Conservation (phyloP, 2,888 invertebrate species). For the Nematopogon swammerdamellus region DNA sequence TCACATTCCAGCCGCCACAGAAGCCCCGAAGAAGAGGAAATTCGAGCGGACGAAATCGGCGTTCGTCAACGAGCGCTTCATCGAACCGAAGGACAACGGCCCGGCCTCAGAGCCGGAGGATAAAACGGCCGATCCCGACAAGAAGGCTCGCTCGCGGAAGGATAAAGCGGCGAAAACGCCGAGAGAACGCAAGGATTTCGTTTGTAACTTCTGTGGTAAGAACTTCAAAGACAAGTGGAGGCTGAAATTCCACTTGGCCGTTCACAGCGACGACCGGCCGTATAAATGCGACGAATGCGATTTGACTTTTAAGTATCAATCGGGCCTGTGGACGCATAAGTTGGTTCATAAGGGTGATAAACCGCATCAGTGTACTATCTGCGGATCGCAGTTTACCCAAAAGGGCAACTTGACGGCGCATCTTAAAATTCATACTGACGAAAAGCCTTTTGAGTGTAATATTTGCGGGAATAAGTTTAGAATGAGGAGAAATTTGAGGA, state of each 20-base stretch:
- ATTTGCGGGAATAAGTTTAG: not conserved
- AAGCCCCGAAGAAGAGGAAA: not conserved
- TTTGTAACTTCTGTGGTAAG: not conserved
- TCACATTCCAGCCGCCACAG: too few relatives aligned
- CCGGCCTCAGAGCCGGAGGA: too few relatives aligned
- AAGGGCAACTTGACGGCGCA: not conserved
- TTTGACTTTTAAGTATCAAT: not conserved
- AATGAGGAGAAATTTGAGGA: not conserved
- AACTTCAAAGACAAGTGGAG: not conserved
- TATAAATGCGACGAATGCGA: not conserved
- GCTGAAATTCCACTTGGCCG: not conserved
- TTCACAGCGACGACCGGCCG: not conserved
- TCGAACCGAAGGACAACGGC: not conserved
- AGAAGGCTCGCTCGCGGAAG: not conserved
- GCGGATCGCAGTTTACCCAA: not conserved
- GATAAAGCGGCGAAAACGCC: not conserved
- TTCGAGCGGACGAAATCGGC: not conserved
- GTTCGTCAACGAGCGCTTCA: not conserved
- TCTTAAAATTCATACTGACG: not conserved
- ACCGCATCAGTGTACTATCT: not conserved
- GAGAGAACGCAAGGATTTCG: not conserved
- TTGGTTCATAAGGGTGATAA: not conserved
- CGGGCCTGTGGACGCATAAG: not conserved
- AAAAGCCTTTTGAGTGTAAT: not conserved
- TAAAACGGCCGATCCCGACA: not conserved